These are phyloP conservation scores for Galleria mellonella DNA, from an alignment of 1,140 invertebrate species.

Conservation along the genomic window DNA sequence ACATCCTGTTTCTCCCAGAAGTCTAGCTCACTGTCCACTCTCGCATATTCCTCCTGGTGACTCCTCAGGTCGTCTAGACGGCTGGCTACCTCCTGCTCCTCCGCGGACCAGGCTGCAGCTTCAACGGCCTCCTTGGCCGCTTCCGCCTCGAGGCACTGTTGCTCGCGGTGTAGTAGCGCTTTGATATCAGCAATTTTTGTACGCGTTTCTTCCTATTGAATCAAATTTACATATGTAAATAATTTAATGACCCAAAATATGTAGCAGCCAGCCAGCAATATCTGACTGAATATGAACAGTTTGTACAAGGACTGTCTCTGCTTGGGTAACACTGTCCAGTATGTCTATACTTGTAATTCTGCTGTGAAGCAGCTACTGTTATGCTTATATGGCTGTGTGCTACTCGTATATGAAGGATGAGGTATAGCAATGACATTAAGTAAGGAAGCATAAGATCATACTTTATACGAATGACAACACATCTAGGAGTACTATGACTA, in stretches of 20 bases:
- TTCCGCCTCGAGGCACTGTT: conserved; percentile 22
- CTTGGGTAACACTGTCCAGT: too few species aligned
- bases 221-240: not conserved
- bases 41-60: conserved; percentile 13
- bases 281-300: too few species aligned
- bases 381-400: too few species aligned
- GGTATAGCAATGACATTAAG: too few species aligned
- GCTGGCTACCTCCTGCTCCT: conserved; percentile 11
- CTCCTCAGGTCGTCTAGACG: conserved; percentile 13
- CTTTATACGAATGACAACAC: too few species aligned
- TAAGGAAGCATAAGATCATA: too few species aligned
- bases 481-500: too few species aligned
- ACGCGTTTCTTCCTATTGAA: conserved; percentile 32
- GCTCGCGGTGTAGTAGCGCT: conserved; percentile 20
- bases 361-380: too few species aligned
- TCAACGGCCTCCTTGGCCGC: conserved; percentile 12
- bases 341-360: too few species aligned
- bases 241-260: not conserved
- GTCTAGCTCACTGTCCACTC: conserved; percentile 18
- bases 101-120: conserved; percentile 13
- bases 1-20: conserved; percentile 32
- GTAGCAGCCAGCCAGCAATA: not conserved
- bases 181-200: conserved; percentile 30
- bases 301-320: too few species aligned
- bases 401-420: too few species aligned